Percentiles rank a stretch among this genome's conserved stretches.
These are phyloP conservation scores for Galaxea fascicularis DNA, from an alignment of 92 coral and sea anemone genomes.

Conservation along the genomic window DNA sequence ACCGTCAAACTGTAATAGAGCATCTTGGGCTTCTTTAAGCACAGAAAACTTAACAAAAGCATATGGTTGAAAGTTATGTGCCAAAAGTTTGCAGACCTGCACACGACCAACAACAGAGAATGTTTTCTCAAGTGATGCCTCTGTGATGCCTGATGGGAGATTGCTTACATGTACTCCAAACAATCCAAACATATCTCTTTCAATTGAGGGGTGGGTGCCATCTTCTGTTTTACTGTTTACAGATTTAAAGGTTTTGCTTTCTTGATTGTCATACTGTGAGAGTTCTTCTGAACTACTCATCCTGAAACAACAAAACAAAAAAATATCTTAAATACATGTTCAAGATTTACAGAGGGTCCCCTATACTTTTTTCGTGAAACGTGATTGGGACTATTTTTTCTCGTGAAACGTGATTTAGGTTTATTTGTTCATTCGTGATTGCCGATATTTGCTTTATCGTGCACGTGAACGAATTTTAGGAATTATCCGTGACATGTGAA, in stretches of 20 bases:
- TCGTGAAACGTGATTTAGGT: no score
- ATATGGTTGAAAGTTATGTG: slow-evolving; percentile 13
- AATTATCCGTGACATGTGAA: no score
- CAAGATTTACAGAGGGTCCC: no score
- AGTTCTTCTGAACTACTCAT: slow-evolving; percentile 55
- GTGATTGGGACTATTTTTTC: no score
- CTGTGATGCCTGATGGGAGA: slow-evolving; percentile 53
- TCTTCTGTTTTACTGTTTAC: background rate
- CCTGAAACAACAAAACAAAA: slow-evolving; percentile 8
- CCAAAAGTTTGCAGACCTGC: slow-evolving; percentile 70
- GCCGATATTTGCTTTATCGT: no score
- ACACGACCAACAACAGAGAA: slow-evolving; percentile 69
- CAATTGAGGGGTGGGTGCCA: slow-evolving; percentile 28
- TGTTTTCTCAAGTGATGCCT: slow-evolving; percentile 36
- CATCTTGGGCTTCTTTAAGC: slow-evolving; percentile 64
- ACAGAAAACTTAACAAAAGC: slow-evolving; percentile 74
- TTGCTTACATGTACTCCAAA: slow-evolving; percentile 79
- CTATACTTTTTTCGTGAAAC: no score
- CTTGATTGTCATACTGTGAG: slow-evolving; percentile 15
- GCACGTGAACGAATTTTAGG: no score
- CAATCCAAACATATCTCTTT: slow-evolving; percentile 63
- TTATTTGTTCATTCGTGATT: no score
- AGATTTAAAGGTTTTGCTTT: slow-evolving; percentile 17
- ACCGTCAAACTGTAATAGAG: slow-evolving; percentile 51
- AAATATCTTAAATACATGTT: background rate